phyloP scores from a whole-genome alignment of 2,113 vertebrate genomes.

The Polyodon spathula region DNA sequence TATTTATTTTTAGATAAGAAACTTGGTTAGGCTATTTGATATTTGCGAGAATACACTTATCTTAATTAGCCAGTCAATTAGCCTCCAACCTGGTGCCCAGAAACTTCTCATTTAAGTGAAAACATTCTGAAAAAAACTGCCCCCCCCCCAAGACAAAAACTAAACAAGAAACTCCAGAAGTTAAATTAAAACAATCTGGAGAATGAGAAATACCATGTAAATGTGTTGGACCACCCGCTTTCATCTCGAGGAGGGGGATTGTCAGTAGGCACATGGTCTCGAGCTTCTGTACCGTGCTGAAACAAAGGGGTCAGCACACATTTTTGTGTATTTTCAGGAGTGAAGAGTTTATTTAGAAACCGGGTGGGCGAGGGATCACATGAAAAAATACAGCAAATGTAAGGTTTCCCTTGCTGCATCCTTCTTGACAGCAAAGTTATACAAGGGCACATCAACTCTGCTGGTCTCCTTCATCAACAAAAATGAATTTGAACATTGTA shows the following conservation, averaged over 20 bases:
- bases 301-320: background rate
- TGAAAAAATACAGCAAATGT: conserved; percentile 8
- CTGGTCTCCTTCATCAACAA: background rate
- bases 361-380: conserved; percentile 18
- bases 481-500: background rate
- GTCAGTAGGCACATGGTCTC: conserved; percentile 11
- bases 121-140: conserved; percentile 19
- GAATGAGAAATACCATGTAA: conserved; percentile 20
- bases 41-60: conserved; percentile 47
- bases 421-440: conserved; percentile 11
- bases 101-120: conserved; percentile 27
- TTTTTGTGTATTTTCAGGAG: conserved; percentile 14
- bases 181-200: conserved; percentile 17
- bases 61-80: conserved; percentile 52
- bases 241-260: conserved; percentile 6
- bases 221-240: conserved; percentile 17
- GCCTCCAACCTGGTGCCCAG: conserved; percentile 33
- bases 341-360: conserved; percentile 19
- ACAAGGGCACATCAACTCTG: conserved; percentile 9
- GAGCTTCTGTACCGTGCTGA: conserved; percentile 10
- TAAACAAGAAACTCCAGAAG: background rate
- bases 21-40: conserved; percentile 44
- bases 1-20: conserved; percentile 34
- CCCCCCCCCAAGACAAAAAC: conserved; percentile 2
- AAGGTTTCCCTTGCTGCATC: conserved; percentile 11